These are phyloP conservation scores for Branchinecta lindahli DNA, from an alignment of 1,140 invertebrate species.

Conservation along the genomic window DNA sequence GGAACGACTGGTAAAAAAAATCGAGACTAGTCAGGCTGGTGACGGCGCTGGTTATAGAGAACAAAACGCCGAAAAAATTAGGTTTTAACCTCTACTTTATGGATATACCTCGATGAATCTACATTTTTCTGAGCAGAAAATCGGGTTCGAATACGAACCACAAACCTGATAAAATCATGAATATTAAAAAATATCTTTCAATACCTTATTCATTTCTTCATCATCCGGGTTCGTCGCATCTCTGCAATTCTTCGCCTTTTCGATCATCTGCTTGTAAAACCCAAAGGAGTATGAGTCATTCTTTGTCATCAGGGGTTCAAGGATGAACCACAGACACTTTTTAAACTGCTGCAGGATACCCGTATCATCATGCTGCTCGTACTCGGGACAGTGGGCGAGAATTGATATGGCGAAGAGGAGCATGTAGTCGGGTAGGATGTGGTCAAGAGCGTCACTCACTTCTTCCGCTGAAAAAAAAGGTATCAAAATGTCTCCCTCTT, in stretches of 20 bases:
- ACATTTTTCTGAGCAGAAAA: too few relatives aligned
- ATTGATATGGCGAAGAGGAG: conserved; percentile 85
- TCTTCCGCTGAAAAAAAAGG: conserved; percentile 38
- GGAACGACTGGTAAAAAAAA: too few relatives aligned
- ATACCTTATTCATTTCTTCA: conserved; percentile 58
- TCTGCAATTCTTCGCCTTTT: conserved; percentile 80
- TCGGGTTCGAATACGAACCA: too few relatives aligned
- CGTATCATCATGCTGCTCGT: conserved; percentile 54
- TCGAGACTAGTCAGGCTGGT: too few relatives aligned
- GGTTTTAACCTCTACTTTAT: too few relatives aligned
- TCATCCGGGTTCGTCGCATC: conserved; percentile 68
- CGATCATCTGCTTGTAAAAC: conserved; percentile 82
- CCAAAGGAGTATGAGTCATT: conserved; percentile 86
- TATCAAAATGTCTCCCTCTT: neutral
- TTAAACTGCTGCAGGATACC: conserved; percentile 56
- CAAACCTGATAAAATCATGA: too few relatives aligned
- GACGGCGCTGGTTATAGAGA: too few relatives aligned
- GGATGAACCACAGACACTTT: conserved; percentile 77
- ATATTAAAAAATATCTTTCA: too few relatives aligned
- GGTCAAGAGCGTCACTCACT: conserved; percentile 53
- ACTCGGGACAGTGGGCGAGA: conserved; percentile 74
- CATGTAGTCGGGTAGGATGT: conserved; percentile 89
- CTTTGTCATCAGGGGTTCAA: conserved; percentile 81
- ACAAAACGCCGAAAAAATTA: too few relatives aligned
- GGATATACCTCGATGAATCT: too few relatives aligned